Conservation (phyloP, 2,797 vertebrate species). For the Hyperoplus lanceolatus region DNA sequence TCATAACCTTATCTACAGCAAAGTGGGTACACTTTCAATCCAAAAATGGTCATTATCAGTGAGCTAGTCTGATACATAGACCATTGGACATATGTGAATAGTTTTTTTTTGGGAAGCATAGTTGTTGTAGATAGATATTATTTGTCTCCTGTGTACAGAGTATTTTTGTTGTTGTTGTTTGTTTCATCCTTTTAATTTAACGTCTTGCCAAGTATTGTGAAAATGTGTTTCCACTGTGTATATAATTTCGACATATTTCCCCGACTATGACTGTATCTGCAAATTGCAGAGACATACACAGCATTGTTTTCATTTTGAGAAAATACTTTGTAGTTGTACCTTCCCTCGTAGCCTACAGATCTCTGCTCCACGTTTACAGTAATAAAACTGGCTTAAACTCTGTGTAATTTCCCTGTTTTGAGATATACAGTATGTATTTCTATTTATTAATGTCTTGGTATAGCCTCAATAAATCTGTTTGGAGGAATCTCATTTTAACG, state of each 20-base stretch:
- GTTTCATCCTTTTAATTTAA: conserved; percentile 80
- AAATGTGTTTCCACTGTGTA: conserved; percentile 68
- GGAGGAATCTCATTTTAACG: conserved; percentile 41
- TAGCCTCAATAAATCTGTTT: conserved; percentile 89
- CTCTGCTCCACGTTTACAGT: conserved; percentile 33
- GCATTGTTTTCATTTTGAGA: conserved; percentile 67
- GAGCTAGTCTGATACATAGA: conserved; percentile 37
- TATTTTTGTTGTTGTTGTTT: conserved; percentile 40
- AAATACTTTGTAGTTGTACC: conserved; percentile 34
- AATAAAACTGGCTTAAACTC: conserved; percentile 76
- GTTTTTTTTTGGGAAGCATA: conserved; percentile 42
- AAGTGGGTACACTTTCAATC: conserved; percentile 23
- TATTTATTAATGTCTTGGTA: conserved; percentile 89
- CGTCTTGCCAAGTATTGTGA: conserved; percentile 56
- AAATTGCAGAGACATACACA: conserved; percentile 83
- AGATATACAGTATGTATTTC: conserved; percentile 78
- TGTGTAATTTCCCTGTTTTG: conserved; percentile 68
- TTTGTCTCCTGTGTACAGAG: conserved; percentile 75
- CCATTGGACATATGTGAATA: conserved; percentile 65
- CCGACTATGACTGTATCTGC: conserved; percentile 84
- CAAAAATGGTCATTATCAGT: conserved; percentile 26
- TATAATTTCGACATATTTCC: conserved; percentile 77
- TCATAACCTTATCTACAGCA: conserved; percentile 21
- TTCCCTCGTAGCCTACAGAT: conserved; percentile 21
- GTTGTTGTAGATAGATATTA: conserved; percentile 76